Evolutionary conservation across 2,797 vertebrate genomes (phyloP).

Genomic region (Phalanger gymnotis): DNA sequence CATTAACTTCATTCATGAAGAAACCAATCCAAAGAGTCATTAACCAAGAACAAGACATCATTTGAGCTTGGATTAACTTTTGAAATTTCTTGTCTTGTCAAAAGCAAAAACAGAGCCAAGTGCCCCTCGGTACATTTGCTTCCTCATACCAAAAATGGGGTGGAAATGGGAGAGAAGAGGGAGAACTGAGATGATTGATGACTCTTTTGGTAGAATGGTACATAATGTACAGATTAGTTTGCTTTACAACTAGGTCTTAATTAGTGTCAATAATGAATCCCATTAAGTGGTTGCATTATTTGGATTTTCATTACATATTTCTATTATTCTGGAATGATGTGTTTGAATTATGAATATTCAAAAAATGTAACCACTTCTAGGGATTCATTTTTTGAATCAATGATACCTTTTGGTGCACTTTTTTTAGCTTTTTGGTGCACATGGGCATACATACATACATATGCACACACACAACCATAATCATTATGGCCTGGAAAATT

Average conservation of each 20-base stretch:
- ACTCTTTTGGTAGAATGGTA: background rate
- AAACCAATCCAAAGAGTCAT: background rate
- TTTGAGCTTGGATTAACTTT: slow-evolving; percentile 30
- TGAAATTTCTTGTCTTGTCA: slow-evolving; percentile 15
- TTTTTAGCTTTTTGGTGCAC: background rate
- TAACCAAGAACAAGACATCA: background rate
- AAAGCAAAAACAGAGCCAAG: slow-evolving; percentile 1
- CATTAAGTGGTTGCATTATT: background rate
- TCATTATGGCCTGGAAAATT: background rate
- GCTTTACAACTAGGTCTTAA: background rate
- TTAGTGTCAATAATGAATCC: background rate
- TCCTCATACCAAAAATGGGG: background rate
- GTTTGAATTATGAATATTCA: background rate
- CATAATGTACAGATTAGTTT: background rate
- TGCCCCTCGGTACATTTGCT: background rate
- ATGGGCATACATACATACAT: background rate
- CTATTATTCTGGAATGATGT: background rate
- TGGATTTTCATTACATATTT: background rate
- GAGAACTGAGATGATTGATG: background rate
- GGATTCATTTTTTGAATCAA: background rate
- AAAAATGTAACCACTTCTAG: background rate
- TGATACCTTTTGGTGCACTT: background rate
- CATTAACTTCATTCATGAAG: background rate
- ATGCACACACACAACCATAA: background rate
- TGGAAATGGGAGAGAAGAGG: background rate